These are phyloP conservation scores for Sclerodermus sp. DNA, from an alignment of 2,888 invertebrate species.

Conservation along the genomic window DNA sequence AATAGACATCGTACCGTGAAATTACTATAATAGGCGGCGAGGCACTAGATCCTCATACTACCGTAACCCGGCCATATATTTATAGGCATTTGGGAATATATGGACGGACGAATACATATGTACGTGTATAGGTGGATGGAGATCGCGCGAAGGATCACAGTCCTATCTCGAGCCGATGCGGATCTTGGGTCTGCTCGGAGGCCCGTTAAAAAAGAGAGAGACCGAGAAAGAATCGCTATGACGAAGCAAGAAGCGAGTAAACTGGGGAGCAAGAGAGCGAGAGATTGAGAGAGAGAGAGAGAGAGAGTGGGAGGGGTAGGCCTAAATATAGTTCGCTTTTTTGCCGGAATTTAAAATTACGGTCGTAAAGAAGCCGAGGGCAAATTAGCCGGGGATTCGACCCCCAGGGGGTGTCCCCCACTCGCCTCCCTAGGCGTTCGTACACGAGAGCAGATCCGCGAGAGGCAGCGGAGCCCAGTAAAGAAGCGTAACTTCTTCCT, in stretches of 20 bases:
- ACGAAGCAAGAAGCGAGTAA: too few relatives aligned
- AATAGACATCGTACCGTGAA: conserved; percentile 52
- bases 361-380: conserved; percentile 50
- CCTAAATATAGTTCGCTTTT: conserved; percentile 49
- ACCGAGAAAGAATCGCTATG: too few relatives aligned
- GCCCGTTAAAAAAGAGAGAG: too few relatives aligned
- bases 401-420: too few relatives aligned
- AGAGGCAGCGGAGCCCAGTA: not conserved
- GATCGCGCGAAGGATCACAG: too few relatives aligned
- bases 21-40: conserved; percentile 53
- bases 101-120: conserved; percentile 1
- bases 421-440: too few relatives aligned
- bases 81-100: too few relatives aligned
- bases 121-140: not conserved
- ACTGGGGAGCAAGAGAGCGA: too few relatives aligned
- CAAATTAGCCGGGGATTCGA: conserved; percentile 47
- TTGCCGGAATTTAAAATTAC: conserved; percentile 51
- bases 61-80: too few relatives aligned
- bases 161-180: too few relatives aligned
- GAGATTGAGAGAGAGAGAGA: conserved; percentile 1
- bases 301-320: conserved; percentile 9
- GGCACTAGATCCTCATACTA: conserved; percentile 24
- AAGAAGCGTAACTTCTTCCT: conserved; percentile 1
- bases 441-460: not conserved
- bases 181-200: too few relatives aligned